Percentiles rank a stretch among this genome's conserved stretches.
phyloP scores from a whole-genome alignment of 2,888 invertebrate genomes.

The Anarsia innoxiella region DNA sequence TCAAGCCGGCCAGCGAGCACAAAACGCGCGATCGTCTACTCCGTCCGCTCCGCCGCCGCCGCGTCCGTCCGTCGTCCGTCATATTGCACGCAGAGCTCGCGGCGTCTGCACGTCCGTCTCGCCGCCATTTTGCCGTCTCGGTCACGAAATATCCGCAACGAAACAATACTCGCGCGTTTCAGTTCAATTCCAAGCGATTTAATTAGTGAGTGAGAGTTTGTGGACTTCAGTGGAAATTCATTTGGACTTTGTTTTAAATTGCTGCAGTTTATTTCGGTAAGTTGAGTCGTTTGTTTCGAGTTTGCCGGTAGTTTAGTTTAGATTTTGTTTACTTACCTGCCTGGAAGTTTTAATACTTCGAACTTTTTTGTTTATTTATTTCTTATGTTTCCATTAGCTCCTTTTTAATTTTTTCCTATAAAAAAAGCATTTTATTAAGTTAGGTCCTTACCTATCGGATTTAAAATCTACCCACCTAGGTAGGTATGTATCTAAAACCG shows the following conservation, averaged over 20 bases:
- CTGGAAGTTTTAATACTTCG: background rate
- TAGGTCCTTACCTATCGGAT: no score
- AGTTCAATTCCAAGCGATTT: background rate
- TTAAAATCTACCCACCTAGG: no score
- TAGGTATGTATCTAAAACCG: no score
- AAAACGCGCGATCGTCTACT: no score
- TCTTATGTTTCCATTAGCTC: no score
- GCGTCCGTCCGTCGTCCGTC: background rate
- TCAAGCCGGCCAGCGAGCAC: no score
- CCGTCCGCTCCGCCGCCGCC: background rate
- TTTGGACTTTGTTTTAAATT: background rate
- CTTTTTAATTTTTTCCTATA: no score
- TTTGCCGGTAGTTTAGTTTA: background rate
- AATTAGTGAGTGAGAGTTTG: constrained; percentile 6
- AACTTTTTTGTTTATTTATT: background rate
- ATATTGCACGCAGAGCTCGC: constrained; percentile 6
- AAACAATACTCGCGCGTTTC: background rate
- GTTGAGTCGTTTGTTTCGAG: no score
- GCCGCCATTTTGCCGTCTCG: background rate
- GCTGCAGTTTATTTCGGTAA: background rate
- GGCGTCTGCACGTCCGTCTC: background rate
- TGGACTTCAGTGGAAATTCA: constrained; percentile 2
- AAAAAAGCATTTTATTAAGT: no score
- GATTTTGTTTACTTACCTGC: background rate
- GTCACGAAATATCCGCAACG: constrained; percentile 1